Evolutionary conservation across 2,797 vertebrate genomes (phyloP), one percentile per base, ranked within the genome.

Genomic region (Telmatherina bonti): DNA sequence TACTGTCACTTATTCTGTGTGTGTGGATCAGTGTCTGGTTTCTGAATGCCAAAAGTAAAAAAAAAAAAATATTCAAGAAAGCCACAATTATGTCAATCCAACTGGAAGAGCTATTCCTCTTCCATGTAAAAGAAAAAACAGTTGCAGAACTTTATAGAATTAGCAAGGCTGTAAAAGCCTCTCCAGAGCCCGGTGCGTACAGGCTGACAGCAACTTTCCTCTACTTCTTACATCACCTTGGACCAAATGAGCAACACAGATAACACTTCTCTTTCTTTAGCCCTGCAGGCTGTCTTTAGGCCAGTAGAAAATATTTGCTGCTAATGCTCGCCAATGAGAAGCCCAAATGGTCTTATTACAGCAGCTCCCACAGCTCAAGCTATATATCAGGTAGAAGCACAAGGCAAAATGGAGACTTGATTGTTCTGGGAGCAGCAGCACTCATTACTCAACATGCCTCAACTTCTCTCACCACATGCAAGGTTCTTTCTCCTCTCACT

Each of bases 281-380:
- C 85, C 91, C 92, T 79, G 78, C 85, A 90, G 93, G 91, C 92
- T 88, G 91, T 91, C 91, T 92, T 89, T 87, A 88, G 91, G 88
- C 76, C 90, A 67, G 83, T 84, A 78, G 91, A 91, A 93, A 92
- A 92, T 91, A 93, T 95, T 93, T 93, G 89, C 87, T 31, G 69
- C 90, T 94, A 93, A 94, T 93, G 92, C 86, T 84, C 81, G 62
- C 88, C 93, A 94, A 94, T 92, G 91, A 93, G 92, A 90, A 88
- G 88, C 91, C 90, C 91, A 93, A 93, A 94, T 93, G 92, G 92
- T 92, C 93, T 94, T 93, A 94, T 94, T 94, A 93, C 91, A 91
- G 83, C 87, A 82, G 87, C 86, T 94, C 93, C 92, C 93, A 91
- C 85, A 88, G 93, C 92, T 91, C 85, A 31, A 70, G 51, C 91